Evolutionary conservation across 2,797 vertebrate genomes (phyloP).

Genomic region (Squalus acanthias): DNA sequence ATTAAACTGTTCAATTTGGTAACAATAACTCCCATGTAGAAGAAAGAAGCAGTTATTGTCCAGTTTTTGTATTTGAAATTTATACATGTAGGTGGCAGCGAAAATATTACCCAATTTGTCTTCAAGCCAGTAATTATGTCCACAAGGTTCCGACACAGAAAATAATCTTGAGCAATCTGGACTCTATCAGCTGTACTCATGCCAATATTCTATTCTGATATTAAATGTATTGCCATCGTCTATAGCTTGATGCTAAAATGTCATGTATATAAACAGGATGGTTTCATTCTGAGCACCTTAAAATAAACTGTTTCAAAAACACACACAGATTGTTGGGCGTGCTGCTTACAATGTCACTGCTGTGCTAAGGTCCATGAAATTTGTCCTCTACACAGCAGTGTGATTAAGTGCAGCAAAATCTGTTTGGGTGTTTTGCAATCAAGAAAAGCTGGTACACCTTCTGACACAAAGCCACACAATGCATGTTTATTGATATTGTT

Average conservation of each 20-base stretch:
- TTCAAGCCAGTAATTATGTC: neutral
- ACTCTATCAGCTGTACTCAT: neutral
- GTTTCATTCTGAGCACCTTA: neutral
- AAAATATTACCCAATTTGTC: neutral
- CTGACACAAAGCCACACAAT: neutral
- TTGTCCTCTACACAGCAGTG: neutral
- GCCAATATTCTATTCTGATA: neutral
- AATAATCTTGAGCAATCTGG: neutral
- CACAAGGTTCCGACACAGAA: neutral
- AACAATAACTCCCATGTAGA: neutral
- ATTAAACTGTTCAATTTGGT: neutral
- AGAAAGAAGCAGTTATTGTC: no score
- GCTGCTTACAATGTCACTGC: neutral
- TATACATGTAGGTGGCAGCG: neutral
- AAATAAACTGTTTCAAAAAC: neutral
- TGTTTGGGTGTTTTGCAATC: neutral
- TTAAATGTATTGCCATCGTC: neutral
- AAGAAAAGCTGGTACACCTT: neutral
- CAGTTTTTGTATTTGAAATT: neutral
- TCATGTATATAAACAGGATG: neutral
- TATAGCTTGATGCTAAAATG: neutral
- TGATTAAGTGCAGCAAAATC: neutral
- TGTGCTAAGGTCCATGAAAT: neutral
- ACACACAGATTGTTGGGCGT: slow-evolving; percentile 1
- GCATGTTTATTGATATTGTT: neutral